Evolutionary conservation across 2,797 vertebrate genomes (phyloP), one percentile per base, ranked within the genome.

Genomic region (Leptodactylus fallax): DNA sequence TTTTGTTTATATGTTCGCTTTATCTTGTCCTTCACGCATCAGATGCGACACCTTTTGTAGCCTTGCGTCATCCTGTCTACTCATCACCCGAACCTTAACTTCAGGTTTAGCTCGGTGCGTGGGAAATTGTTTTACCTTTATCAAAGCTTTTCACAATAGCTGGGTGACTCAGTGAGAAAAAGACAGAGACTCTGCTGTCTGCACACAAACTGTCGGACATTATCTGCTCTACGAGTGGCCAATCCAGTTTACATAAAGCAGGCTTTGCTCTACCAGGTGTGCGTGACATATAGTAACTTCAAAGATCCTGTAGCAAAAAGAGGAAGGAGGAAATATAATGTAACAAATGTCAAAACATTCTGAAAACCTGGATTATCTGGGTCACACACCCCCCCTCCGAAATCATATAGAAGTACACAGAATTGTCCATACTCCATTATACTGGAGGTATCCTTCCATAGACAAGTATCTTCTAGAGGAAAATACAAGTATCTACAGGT

Each of bases 71-170:
- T 19, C 3, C 69, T 17, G 27, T 71, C 69, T 45, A 53, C 21
- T 55, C 6, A 53, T 77, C 21, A 23, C 14, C 51, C n/a, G 6
- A 77, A 9, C n/a, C 51, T 77, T 77, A 55, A 23, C 9, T 49
- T n/a, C 11, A 55, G 11, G 21, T 49, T 49, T 69, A 16, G 14
- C n/a, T 49, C 23, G 63, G 25, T 74, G 45, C 55, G n/a, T 76
- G 82, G 69, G 69, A 74, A 74, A 74, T 60, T 25, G 53, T 60
- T 77, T 51, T 77, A 14, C 69, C 45, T 36, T 78, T 85, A 67
- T 77, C 60, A 78, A 36, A 23, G 58, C 45, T 61, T 85, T 85
- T 60, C 16, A 79, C 74, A 85, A 67, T 79, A 51, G 36, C n/a
- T 12, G 7, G 21, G 23, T 85, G 72, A 77, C 9, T 78, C 72